Base-by-base conservation (phyloP, 2,888 invertebrate genomes). In the Frankliniella fusca region DNA sequence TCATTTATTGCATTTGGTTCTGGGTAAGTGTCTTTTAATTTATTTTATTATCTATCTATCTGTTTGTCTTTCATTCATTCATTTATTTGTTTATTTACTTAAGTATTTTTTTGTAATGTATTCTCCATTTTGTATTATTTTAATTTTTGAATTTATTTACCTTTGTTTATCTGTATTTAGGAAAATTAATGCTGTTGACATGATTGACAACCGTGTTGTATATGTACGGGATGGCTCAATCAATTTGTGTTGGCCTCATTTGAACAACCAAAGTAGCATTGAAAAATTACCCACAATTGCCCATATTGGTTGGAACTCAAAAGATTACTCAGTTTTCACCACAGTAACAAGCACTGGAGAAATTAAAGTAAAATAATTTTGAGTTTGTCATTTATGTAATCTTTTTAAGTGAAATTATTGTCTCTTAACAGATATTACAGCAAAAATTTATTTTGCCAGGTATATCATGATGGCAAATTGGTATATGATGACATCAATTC, bases 161-260 rank as follows among this genome's bases (percentile, higher is more conserved):
- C 70, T n/a, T n/a, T n/a, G 23, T 70, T 23, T 70, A 38, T n/a
- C 11, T n/a, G n/a, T 54, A 10, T 61, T 61, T 10, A 23, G 27
- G 70, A 27, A 27, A 23, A 76, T 76, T 76, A 76, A 76, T 27
- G 70, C 70, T 27, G 70, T 76, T 27, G 70, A 76, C 27, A 76
- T 76, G 23, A 12, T 76, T 11, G 27, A 76, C 27, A 76, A 27
- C 9, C 70, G 27, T 27, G 27, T 76, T 27, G 12, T 76, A 10
- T 27, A 27, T 76, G 70, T 27, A 27, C 70, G 27, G 70, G 9
- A 76, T 12, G 27, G 27, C 11, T 27, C 27, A 10, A 27, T 76
- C 9, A 61, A 61, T 27, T 23, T 23, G 11, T 76, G 70, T 27
- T 23, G n/a, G 27, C 70, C 70, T 27, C 23, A 76, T 27, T 27